Evolutionary conservation across 2,113 vertebrate species (phyloP).

Genomic region (Acanthochromis polyacanthus): DNA sequence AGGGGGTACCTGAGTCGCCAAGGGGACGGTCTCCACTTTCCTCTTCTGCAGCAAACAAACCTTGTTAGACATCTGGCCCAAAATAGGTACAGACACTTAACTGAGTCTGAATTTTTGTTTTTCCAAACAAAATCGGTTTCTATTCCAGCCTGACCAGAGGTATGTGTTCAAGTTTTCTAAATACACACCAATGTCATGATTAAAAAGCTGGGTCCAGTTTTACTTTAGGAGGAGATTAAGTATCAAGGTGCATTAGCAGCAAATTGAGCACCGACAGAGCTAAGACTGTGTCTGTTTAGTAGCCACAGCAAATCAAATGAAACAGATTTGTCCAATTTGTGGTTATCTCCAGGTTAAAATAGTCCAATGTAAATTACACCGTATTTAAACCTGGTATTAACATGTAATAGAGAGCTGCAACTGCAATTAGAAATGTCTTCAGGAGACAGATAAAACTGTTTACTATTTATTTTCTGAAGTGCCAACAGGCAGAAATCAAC

Average conservation of each 20-base stretch:
- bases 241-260: conserved; percentile 1
- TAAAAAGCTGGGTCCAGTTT: conserved; percentile 3
- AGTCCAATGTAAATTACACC: conserved; percentile 26
- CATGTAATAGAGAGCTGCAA: conserved; percentile 24
- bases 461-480: too few species aligned
- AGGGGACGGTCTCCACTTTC: conserved; percentile 89
- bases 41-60: conserved; percentile 87
- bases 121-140: not conserved
- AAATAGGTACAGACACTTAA: not conserved
- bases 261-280: conserved; percentile 15
- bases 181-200: not conserved
- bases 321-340: not conserved
- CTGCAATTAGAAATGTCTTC: not conserved
- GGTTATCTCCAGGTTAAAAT: conserved; percentile 2
- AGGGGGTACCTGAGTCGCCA: conserved; percentile 83
- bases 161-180: not conserved
- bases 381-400: conserved; percentile 64
- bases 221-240: conserved; percentile 1
- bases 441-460: not conserved
- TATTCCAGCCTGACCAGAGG: conserved; percentile 24
- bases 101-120: not conserved
- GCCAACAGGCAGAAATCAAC: too few species aligned
- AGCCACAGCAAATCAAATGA: conserved; percentile 45
- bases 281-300: conserved; percentile 39
- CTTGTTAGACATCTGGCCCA: conserved; percentile 27